Percentiles rank a stretch among this genome's conserved stretches.
These are phyloP conservation scores for Protula sp. DNA, from an alignment of 2,888 invertebrate genomes.

Conservation along the genomic window DNA sequence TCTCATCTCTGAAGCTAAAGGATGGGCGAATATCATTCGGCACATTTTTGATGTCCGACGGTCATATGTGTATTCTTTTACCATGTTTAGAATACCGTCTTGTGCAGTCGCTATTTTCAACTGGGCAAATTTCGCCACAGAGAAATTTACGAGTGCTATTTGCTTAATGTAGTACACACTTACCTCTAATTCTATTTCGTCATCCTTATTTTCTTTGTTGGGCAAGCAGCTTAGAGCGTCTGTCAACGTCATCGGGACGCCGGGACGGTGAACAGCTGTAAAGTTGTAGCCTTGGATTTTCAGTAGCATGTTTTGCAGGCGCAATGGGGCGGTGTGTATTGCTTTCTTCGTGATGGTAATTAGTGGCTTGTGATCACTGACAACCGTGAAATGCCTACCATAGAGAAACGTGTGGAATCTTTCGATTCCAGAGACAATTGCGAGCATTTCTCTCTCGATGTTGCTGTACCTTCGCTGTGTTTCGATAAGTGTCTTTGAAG, in stretches of 20 bases:
- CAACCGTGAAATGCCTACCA: conserved; percentile 17
- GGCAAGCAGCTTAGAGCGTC: conserved; percentile 19
- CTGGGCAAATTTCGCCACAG: no score
- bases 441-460: conserved; percentile 26
- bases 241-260: conserved; percentile 14
- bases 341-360: conserved; percentile 9
- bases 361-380: conserved; percentile 30
- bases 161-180: no score
- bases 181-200: no score
- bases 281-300: conserved; percentile 19
- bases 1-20: no score
- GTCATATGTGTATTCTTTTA: no score
- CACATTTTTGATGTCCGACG: no score
- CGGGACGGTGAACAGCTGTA: conserved; percentile 12
- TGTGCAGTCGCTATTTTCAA: no score
- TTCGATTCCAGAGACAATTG: conserved; percentile 23
- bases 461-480: conserved; percentile 27
- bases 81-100: no score
- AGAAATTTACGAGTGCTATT: no score
- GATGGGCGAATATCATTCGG: no score
- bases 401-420: no score
- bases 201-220: neutral
- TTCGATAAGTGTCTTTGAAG: no score
- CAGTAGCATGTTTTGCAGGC: conserved; percentile 17
- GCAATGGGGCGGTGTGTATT: conserved; percentile 7